Evolutionary conservation across 1,140 invertebrate genomes (phyloP).

Genomic region (Sitobion miscanthi): DNA sequence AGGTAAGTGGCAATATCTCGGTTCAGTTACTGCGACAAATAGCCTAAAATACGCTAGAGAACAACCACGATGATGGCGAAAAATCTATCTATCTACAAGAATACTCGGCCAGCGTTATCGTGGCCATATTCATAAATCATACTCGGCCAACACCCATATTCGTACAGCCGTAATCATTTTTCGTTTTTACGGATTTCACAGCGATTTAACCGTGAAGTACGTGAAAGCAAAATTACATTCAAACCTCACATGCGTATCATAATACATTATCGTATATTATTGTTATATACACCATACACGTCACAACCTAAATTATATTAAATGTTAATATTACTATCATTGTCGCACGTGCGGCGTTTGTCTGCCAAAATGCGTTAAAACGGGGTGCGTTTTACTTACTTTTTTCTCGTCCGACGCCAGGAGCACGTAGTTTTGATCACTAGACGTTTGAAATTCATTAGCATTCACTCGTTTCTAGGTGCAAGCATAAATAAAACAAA

Average conservation of each 20-base stretch:
- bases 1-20: slow-evolving; percentile 40
- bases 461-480: slow-evolving; percentile 77
- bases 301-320: not conserved
- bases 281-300: not conserved
- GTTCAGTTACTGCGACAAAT: not conserved
- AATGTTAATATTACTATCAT: not conserved
- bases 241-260: not conserved
- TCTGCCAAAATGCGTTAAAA: not conserved
- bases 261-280: not conserved
- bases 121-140: not conserved
- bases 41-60: not conserved
- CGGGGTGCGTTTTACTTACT: slow-evolving; percentile 60
- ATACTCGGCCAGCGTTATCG: not conserved
- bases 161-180: not conserved
- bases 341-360: not conserved
- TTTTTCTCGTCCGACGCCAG: slow-evolving; percentile 72
- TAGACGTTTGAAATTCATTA: slow-evolving; percentile 75
- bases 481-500: not conserved
- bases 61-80: not conserved
- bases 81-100: not conserved
- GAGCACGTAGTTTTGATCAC: slow-evolving; percentile 77
- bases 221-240: not conserved
- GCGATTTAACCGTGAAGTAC: not conserved
- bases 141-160: not conserved
- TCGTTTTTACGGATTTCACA: not conserved